Evolutionary conservation across 2,113 vertebrate genomes (phyloP).

Genomic region (Pycnonotus jocosus): DNA sequence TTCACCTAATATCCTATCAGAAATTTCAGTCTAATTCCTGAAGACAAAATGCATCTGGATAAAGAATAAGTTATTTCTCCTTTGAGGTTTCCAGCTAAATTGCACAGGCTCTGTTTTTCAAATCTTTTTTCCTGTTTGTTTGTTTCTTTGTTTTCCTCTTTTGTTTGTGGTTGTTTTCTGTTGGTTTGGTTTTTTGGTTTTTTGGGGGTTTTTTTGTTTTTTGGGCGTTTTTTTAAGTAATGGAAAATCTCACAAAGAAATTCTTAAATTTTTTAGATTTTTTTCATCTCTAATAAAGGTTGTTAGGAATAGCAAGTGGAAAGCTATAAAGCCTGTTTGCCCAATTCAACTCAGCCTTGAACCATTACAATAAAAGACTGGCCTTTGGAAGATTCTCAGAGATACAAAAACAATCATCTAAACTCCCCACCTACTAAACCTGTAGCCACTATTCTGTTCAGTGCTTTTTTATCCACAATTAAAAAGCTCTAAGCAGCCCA

Average conservation of each 20-base stretch:
- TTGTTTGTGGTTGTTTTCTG: not conserved
- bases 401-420: not conserved
- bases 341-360: not conserved
- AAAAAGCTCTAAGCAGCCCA: not conserved
- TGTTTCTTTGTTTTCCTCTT: not conserved
- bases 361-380: not conserved
- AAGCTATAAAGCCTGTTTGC: not conserved
- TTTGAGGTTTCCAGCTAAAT: not conserved
- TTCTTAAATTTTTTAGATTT: not conserved
- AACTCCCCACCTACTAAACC: not conserved
- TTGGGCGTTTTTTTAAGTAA: not conserved
- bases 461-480: not conserved
- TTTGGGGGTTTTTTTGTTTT: not conserved
- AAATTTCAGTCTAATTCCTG: not conserved
- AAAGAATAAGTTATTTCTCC: not conserved
- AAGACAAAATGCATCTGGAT: not conserved
- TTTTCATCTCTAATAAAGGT: not conserved
- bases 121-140: not conserved
- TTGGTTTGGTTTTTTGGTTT: not conserved
- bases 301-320: not conserved
- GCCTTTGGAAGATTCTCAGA: not conserved
- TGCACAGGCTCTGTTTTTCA: accelerated
- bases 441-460: not conserved
- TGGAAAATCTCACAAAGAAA: not conserved
- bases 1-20: not conserved